Conservation (phyloP, 92 coral and sea anemone genomes). For the Epizoanthus scotinus region DNA sequence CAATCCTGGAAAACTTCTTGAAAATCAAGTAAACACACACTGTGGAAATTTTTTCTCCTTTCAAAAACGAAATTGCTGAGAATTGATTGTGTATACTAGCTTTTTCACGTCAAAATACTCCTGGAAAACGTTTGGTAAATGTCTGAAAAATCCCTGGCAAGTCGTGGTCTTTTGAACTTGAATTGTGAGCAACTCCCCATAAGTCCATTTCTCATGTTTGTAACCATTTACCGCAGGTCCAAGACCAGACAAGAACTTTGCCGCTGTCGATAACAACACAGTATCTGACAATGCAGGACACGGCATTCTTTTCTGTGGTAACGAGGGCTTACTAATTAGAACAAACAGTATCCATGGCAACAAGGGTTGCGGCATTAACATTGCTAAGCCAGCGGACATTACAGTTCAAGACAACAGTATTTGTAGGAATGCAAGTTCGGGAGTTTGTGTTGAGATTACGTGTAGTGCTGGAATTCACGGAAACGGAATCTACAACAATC, state of each 20-base stretch:
- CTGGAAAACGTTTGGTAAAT: not conserved
- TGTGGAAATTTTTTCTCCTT: no score
- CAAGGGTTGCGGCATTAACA: constrained; percentile 88
- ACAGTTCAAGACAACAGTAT: constrained; percentile 88
- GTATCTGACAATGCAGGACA: constrained; percentile 88
- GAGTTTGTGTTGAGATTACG: constrained; percentile 73
- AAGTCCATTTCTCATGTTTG: no score
- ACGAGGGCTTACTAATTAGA: constrained; percentile 86
- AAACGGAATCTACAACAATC: constrained; percentile 96
- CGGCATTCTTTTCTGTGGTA: constrained; percentile 88
- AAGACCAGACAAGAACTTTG: constrained; percentile 87
- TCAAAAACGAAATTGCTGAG: no score
- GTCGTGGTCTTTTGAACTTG: not conserved
- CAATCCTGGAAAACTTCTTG: no score
- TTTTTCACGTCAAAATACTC: no score
- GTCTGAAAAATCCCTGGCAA: not conserved
- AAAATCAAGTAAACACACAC: no score
- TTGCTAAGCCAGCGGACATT: constrained; percentile 90
- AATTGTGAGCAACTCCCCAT: not conserved
- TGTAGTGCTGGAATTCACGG: constrained; percentile 84
- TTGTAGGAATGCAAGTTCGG: constrained; percentile 79
- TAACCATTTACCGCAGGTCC: constrained; percentile 61
- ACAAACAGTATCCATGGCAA: constrained; percentile 83
- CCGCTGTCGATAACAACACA: constrained; percentile 86
- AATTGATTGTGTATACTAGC: no score